A percentile compares a stretch with the other conserved stretches of the same genome.
These are phyloP conservation scores for Oryzias melastigma DNA, from an alignment of 2,113 vertebrate species.

Conservation along the genomic window DNA sequence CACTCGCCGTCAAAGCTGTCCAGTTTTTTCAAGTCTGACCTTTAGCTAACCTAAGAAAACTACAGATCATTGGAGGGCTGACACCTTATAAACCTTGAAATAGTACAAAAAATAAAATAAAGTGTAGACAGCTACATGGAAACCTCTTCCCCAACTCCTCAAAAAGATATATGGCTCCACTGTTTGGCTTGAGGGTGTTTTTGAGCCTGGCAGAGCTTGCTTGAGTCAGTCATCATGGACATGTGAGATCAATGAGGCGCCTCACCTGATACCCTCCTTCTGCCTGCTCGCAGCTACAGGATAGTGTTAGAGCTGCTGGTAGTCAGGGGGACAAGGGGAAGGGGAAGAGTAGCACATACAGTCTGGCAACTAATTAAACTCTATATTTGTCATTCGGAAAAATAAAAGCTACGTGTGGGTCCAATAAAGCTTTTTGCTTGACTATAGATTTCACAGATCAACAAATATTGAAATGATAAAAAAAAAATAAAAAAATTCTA, in stretches of 20 bases:
- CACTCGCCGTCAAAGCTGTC: constrained; percentile 15
- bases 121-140: background rate
- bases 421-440: background rate
- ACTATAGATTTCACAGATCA: too few species aligned
- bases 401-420: background rate
- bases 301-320: constrained; percentile 54
- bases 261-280: constrained; percentile 46
- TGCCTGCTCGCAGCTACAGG: constrained; percentile 42
- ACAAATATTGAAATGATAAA: too few species aligned
- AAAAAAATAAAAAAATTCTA: too few species aligned
- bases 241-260: constrained; percentile 50
- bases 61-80: background rate
- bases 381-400: too few species aligned
- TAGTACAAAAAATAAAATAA: background rate
- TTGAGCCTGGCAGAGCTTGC: constrained; percentile 40
- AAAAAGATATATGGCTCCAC: constrained; percentile 27
- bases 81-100: background rate
- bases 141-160: constrained; percentile 26
- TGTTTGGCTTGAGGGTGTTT: constrained; percentile 42
- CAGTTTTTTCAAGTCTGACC: background rate
- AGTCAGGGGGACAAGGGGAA: constrained; percentile 17
- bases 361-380: too few species aligned
- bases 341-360: background rate
- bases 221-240: constrained; percentile 44
- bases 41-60: constrained; percentile 4